phyloP scores from a whole-genome alignment of 1,140 invertebrate species.

The Drosophila sproati region DNA sequence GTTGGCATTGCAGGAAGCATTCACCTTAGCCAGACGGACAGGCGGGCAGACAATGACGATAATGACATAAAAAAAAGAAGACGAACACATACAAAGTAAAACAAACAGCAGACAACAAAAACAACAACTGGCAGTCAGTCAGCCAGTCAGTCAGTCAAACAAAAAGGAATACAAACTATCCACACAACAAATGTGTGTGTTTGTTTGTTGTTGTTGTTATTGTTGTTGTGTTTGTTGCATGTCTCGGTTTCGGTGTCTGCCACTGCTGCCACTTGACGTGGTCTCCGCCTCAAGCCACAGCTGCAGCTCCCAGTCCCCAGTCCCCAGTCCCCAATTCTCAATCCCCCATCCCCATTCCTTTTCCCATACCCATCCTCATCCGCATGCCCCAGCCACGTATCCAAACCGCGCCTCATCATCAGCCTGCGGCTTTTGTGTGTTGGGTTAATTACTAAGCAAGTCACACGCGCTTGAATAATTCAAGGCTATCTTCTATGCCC shows the following conservation, averaged over 20 bases:
- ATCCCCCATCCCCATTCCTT: background rate
- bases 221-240: constrained; percentile 23
- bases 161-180: constrained; percentile 70
- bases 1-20: constrained; percentile 82
- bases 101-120: constrained; percentile 53
- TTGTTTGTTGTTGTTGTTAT: constrained; percentile 11
- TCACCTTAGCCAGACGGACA: constrained; percentile 57
- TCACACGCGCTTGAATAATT: constrained; percentile 83
- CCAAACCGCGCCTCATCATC: constrained; percentile 66
- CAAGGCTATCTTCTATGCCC: constrained; percentile 68
- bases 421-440: constrained; percentile 73
- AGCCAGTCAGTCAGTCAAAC: constrained; percentile 61
- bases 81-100: constrained; percentile 61
- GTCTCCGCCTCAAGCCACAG: constrained; percentile 36
- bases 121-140: constrained; percentile 38
- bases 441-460: constrained; percentile 82
- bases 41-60: constrained; percentile 67
- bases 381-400: constrained; percentile 5
- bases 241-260: constrained; percentile 74
- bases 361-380: constrained; percentile 9
- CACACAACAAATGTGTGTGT: constrained; percentile 43
- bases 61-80: constrained; percentile 77
- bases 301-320: background rate
- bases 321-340: background rate
- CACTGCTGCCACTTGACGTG: constrained; percentile 64